Percentiles rank a stretch among this genome's conserved stretches.
phyloP scores from a whole-genome alignment of 2,888 invertebrate genomes.

The Venustoraphidia nigricollis region DNA sequence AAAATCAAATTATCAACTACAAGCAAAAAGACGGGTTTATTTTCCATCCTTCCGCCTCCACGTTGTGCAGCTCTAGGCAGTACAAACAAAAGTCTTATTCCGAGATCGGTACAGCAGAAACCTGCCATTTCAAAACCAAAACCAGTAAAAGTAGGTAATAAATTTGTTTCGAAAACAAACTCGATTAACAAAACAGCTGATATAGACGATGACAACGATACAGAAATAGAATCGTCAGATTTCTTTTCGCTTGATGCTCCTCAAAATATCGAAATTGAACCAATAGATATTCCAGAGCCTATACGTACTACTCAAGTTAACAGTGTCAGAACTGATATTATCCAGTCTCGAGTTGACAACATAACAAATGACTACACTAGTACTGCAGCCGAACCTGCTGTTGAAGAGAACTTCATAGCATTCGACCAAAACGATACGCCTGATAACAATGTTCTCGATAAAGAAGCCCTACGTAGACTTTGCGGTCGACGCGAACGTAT shows the following conservation, averaged over 20 bases:
- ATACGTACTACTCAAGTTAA: not conserved
- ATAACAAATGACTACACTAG: not conserved
- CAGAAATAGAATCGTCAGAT: not conserved
- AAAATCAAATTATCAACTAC: conserved; percentile 14
- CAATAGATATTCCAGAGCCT: not conserved
- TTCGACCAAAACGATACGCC: not conserved
- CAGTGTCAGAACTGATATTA: not conserved
- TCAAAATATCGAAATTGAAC: not conserved
- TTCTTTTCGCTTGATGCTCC: conserved; percentile 1
- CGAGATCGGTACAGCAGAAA: not conserved
- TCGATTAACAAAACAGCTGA: not conserved
- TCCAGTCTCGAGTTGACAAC: not conserved
- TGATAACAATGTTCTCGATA: not conserved
- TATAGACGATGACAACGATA: not conserved
- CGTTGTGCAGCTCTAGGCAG: not conserved
- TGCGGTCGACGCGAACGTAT: conserved; percentile 42
- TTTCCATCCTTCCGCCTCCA: conserved; percentile 4
- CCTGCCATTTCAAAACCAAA: not conserved
- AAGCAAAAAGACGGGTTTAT: conserved; percentile 2
- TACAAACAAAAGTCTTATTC: not conserved
- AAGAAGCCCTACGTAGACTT: conserved; percentile 33
- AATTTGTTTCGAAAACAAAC: not conserved
- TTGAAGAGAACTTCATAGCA: not conserved
- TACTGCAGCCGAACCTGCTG: not conserved
- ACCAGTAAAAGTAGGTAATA: not conserved